phyloP scores from a whole-genome alignment of 2,888 invertebrate genomes.

The Drosophila dives region DNA sequence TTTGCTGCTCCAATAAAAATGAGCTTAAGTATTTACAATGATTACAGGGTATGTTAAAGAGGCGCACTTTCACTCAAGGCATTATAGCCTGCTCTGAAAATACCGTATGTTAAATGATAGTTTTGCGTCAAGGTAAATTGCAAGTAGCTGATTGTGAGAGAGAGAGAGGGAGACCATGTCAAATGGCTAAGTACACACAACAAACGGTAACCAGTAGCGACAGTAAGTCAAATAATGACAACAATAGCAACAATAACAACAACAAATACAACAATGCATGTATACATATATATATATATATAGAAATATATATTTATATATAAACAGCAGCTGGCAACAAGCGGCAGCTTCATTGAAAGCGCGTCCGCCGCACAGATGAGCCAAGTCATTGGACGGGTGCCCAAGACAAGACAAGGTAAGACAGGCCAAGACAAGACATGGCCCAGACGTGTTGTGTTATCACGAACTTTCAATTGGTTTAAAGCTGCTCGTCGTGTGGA shows the following conservation, averaged over 20 bases:
- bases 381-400: slow-evolving; percentile 55
- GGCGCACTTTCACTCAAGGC: neutral
- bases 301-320: slow-evolving; percentile 10
- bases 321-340: slow-evolving; percentile 33
- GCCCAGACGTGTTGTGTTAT: slow-evolving; percentile 61
- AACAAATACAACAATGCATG: slow-evolving; percentile 17
- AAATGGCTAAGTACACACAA: slow-evolving; percentile 33
- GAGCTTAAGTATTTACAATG: neutral
- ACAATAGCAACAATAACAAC: slow-evolving; percentile 15
- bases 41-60: slow-evolving; percentile 5
- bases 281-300: neutral
- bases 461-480: slow-evolving; percentile 55
- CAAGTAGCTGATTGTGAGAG: slow-evolving; percentile 13
- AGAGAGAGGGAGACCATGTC: slow-evolving; percentile 5
- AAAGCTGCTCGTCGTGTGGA: slow-evolving; percentile 19
- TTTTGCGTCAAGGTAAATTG: slow-evolving; percentile 31
- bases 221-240: slow-evolving; percentile 18
- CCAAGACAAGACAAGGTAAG: slow-evolving; percentile 29
- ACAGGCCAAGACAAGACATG: slow-evolving; percentile 38
- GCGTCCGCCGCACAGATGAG: slow-evolving; percentile 51
- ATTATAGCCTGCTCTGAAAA: slow-evolving; percentile 7
- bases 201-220: slow-evolving; percentile 51
- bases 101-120: slow-evolving; percentile 20
- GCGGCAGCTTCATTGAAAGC: slow-evolving; percentile 37
- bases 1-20: neutral